Evolutionary conservation across 2,797 vertebrate genomes (phyloP).

Genomic region (Muscicapa comitata): DNA sequence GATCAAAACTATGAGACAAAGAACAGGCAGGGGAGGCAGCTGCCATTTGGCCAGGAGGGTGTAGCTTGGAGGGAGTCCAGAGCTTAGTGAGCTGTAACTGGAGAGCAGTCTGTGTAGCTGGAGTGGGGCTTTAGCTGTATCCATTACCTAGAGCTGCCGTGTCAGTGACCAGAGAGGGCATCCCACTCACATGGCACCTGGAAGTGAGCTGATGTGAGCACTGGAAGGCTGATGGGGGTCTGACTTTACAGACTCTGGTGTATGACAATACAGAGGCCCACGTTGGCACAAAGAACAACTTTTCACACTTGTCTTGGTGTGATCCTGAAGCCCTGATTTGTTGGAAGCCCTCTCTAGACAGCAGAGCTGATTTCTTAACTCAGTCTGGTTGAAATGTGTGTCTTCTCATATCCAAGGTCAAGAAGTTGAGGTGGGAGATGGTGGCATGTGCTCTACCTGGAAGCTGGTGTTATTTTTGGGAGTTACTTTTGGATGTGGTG

Average conservation of each 20-base stretch:
- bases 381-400: not conserved
- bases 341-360: not conserved
- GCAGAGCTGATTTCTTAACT: not conserved
- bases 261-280: not conserved
- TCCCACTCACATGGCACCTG: not conserved
- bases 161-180: not conserved
- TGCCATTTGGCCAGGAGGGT: not conserved
- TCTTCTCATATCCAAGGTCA: not conserved
- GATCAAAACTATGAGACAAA: not conserved
- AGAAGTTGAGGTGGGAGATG: not conserved
- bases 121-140: not conserved
- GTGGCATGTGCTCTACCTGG: not conserved
- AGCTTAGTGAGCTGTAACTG: not conserved
- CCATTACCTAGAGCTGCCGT: rapidly evolving
- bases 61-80: not conserved
- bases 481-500: not conserved
- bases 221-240: not conserved
- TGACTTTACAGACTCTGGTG: not conserved
- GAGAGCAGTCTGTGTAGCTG: not conserved
- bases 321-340: not conserved
- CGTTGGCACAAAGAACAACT: not conserved
- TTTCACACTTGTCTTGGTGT: not conserved
- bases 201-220: not conserved
- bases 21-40: not conserved
- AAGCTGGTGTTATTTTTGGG: not conserved